These are phyloP conservation scores for Dilophus febrilis DNA, from an alignment of 2,888 invertebrate species.

Conservation along the genomic window DNA sequence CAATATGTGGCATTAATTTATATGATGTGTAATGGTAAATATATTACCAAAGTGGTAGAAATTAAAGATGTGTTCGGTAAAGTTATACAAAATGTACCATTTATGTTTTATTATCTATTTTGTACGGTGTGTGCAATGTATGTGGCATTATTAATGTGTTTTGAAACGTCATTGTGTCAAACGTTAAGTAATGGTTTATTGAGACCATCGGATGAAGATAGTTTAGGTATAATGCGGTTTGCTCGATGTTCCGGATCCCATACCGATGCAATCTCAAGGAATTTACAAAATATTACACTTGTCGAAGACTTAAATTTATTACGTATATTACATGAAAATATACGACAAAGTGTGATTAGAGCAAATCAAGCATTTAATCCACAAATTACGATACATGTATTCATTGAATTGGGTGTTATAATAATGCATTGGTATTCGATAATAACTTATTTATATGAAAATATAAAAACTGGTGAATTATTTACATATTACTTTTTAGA, in stretches of 20 bases:
- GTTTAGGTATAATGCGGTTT: background rate
- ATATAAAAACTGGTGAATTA: background rate
- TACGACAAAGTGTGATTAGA: constrained; percentile 1
- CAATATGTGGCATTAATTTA: background rate
- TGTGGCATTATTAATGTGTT: constrained; percentile 4
- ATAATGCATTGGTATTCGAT: constrained; percentile 4
- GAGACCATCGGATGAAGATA: constrained; percentile 1
- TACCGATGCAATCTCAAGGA: background rate
- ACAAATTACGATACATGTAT: constrained; percentile 2
- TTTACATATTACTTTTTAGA: constrained; percentile 3
- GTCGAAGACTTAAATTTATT: constrained; percentile 3
- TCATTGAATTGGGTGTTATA: constrained; percentile 2
- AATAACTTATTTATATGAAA: background rate
- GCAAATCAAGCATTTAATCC: constrained; percentile 5
- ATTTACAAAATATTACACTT: background rate
- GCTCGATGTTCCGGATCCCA: constrained; percentile 3
- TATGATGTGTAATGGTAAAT: background rate
- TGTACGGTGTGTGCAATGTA: constrained; percentile 4
- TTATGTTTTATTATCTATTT: constrained; percentile 5
- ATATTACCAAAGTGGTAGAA: background rate
- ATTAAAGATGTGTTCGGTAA: background rate
- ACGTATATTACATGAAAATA: constrained; percentile 2
- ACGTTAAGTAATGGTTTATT: constrained; percentile 1
- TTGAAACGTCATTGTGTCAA: constrained; percentile 5
- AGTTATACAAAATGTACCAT: constrained; percentile 2